phyloP scores from a whole-genome alignment of 2,888 invertebrate genomes.

The Troglohyphantes excavatus region DNA sequence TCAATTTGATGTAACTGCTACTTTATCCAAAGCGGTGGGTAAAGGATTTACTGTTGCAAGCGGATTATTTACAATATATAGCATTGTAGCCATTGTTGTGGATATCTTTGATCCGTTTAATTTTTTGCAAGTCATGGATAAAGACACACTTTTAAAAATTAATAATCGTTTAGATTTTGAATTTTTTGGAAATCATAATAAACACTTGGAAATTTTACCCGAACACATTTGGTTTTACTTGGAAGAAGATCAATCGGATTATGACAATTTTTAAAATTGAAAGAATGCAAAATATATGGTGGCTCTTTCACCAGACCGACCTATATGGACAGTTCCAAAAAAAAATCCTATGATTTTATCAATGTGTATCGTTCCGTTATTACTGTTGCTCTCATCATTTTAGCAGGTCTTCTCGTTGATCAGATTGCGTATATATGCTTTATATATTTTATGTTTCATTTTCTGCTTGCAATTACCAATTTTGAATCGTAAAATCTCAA shows the following conservation, averaged over 20 bases:
- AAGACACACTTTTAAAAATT: not conserved
- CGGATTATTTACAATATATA: not conserved
- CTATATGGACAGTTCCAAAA: not conserved
- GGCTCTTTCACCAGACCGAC: not conserved
- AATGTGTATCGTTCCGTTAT: not conserved
- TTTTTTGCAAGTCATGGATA: constrained; percentile 15
- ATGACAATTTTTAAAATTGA: not conserved
- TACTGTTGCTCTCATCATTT: not conserved
- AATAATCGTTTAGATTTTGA: constrained; percentile 23
- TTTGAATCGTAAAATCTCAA: not conserved
- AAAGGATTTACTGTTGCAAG: not conserved
- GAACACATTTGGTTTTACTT: not conserved
- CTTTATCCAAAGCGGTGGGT: not conserved
- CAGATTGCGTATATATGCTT: constrained; percentile 14
- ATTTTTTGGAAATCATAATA: constrained; percentile 9
- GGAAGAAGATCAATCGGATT: constrained; percentile 18
- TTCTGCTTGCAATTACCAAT: not conserved
- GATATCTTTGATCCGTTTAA: constrained; percentile 52
- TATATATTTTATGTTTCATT: constrained; percentile 2
- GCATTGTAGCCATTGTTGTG: not conserved
- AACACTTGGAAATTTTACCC: not conserved
- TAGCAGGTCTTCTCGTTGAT: constrained; percentile 11
- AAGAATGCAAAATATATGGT: constrained; percentile 9
- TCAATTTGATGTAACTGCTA: not conserved
- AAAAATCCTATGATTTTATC: not conserved